These are phyloP conservation scores for Cephalopholis sonnerati DNA, from an alignment of 2,113 vertebrate species.

Conservation along the genomic window DNA sequence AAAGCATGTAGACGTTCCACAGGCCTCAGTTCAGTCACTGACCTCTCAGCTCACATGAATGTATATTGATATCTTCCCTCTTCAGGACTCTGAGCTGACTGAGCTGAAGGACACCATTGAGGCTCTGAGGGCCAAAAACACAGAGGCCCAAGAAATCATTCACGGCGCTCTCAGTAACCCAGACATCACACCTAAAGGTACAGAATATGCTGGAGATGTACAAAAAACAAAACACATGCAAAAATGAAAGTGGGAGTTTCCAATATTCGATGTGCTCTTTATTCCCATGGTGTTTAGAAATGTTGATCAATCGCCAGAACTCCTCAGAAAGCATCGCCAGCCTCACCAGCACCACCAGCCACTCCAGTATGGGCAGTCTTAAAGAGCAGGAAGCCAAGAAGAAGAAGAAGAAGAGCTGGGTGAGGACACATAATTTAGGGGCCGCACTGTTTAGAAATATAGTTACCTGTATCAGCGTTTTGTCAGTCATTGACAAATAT, in stretches of 20 bases:
- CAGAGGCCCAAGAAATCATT: constrained; percentile 94
- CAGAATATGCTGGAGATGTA: background rate
- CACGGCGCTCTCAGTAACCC: constrained; percentile 91
- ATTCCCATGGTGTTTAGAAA: constrained; percentile 80
- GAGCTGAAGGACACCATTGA: constrained; percentile 96
- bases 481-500: background rate
- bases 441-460: background rate
- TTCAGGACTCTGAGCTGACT: constrained; percentile 91
- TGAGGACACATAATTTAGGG: constrained; percentile 71
- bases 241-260: background rate
- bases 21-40: constrained; percentile 19
- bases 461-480: background rate
- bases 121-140: constrained; percentile 93
- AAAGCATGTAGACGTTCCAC: constrained; percentile 41
- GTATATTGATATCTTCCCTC: constrained; percentile 22
- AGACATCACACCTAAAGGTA: constrained; percentile 91
- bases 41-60: constrained; percentile 11
- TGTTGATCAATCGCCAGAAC: constrained; percentile 95
- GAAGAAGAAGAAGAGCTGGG: constrained; percentile 99
- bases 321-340: constrained; percentile 98
- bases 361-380: constrained; percentile 93
- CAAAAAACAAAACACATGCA: background rate
- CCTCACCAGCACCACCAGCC: constrained; percentile 95
- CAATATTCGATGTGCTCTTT: background rate
- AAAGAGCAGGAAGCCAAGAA: constrained; percentile 96